Evolutionary conservation across 2,113 vertebrate genomes (phyloP), one percentile per base, ranked within the genome.

Genomic region (Triplophysa siluroides): DNA sequence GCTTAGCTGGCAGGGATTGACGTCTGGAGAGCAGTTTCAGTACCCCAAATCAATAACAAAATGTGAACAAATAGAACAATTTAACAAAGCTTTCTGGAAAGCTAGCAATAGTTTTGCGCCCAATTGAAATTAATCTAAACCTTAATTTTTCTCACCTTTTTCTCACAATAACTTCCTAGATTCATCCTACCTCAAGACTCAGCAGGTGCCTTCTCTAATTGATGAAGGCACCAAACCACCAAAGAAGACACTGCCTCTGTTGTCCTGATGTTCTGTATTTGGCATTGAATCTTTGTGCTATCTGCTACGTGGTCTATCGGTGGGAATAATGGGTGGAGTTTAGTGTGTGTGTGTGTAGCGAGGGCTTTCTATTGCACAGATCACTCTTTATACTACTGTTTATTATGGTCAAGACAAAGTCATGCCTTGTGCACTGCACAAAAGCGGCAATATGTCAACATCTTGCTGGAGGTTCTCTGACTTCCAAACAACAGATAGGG

Each of bases 401-500:
- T 99, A 98, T 98, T 98, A 97, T 96, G 93, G 91, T 94, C 95
- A 92, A 92, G 92, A 95, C 94, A 93, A 96, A 93, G 93, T 91
- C 92, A 95, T 95, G 95, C 94, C 95, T 95, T 87, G 92, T 95
- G 95, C 94, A 92, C 91, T 93, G 93, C 95, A 95, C 94, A 94
- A 95, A 94, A 93, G 91, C 92, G 92, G 93, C 94, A 93, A 95
- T 95, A 95, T 98, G 95, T 98, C 96, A 98, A 98, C 96, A 98
- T 98, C 94, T 95, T 94, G 94, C 96, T 96, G 95, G 96, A 95
- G 96, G 95, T 97, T 98, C 95, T 89, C 91, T 93, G 93, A 95
- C 95, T 92, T 98, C 94, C 95, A 98, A 98, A 98, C 96, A 98
- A 97, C 95, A 95, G 96, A 94, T 91, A 96, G 96, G 94, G 96